Conservation (phyloP, 92 coral and sea anemone species). For the Virgularia gustaviana region DNA sequence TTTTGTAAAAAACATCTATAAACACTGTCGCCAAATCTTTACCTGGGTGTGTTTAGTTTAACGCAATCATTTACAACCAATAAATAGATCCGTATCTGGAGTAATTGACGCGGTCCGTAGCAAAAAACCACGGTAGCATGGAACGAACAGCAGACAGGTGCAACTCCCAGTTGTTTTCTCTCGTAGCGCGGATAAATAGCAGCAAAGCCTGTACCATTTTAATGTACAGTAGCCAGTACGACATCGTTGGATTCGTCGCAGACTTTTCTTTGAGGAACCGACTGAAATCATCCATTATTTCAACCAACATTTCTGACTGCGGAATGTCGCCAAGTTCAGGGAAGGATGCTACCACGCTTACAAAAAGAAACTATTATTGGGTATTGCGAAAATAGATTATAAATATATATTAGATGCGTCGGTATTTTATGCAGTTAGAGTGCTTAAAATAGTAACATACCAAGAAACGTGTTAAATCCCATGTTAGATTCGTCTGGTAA, state of each 20-base stretch:
- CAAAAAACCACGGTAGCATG: slow-evolving; percentile 64
- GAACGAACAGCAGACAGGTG: slow-evolving; percentile 55
- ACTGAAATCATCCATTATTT: slow-evolving; percentile 21
- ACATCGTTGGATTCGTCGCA: slow-evolving; percentile 6
- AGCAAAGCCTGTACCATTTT: slow-evolving; percentile 51
- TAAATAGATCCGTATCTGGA: slow-evolving; percentile 53
- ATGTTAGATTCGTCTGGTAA: background rate
- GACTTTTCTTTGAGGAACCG: slow-evolving; percentile 1
- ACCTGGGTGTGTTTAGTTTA: slow-evolving; percentile 47
- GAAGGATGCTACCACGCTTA: too few species aligned
- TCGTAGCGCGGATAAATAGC: slow-evolving; percentile 50
- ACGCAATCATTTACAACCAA: slow-evolving; percentile 46
- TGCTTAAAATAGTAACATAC: background rate
- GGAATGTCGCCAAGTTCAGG: slow-evolving; percentile 3
- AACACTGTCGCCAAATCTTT: slow-evolving; percentile 1
- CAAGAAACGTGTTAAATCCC: background rate
- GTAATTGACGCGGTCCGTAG: slow-evolving; percentile 55
- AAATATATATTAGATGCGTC: background rate
- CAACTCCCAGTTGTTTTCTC: slow-evolving; percentile 59
- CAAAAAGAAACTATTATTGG: too few species aligned
- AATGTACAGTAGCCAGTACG: slow-evolving; percentile 55
- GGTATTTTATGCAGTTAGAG: background rate
- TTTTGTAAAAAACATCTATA: background rate
- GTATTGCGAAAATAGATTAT: background rate
- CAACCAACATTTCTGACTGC: background rate